A percentile compares a stretch with the other conserved stretches of the same genome.
Evolutionary conservation across 2,888 invertebrate genomes (phyloP).

Genomic region (Embidobia sp.): DNA sequence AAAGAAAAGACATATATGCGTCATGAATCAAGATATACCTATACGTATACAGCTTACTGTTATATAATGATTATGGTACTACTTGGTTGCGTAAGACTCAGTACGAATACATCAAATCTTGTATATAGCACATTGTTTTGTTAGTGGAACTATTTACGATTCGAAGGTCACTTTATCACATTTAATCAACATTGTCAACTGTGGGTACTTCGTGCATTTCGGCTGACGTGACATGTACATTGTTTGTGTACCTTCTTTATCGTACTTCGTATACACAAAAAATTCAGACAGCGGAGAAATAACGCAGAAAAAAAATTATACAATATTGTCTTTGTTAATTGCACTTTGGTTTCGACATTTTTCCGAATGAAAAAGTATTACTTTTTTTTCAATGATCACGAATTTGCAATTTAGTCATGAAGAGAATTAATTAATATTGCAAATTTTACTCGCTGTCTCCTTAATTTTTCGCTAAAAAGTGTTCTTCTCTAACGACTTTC

Average conservation of each 20-base stretch:
- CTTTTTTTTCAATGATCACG: too few relatives aligned
- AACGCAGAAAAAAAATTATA: too few relatives aligned
- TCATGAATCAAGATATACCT: constrained; percentile 57
- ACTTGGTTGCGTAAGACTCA: constrained; percentile 54
- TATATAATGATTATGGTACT: constrained; percentile 61
- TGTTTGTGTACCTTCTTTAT: not conserved
- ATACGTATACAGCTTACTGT: constrained; percentile 46
- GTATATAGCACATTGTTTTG: constrained; percentile 56
- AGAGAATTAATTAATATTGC: too few relatives aligned
- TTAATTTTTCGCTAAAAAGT: too few relatives aligned
- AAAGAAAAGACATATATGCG: constrained; percentile 59
- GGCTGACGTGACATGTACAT: not conserved
- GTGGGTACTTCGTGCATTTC: not conserved
- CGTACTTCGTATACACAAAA: too few relatives aligned
- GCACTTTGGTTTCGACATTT: too few relatives aligned
- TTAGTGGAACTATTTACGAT: constrained; percentile 38
- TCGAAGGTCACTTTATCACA: constrained; percentile 43
- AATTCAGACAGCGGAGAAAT: too few relatives aligned
- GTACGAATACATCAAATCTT: constrained; percentile 58
- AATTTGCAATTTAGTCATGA: too few relatives aligned
- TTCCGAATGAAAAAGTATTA: too few relatives aligned
- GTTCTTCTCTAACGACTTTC: too few relatives aligned
- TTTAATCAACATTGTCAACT: constrained; percentile 22
- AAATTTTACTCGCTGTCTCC: too few relatives aligned
- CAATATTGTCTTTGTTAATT: too few relatives aligned